Evolutionary conservation across 2,113 vertebrate species (phyloP), one percentile per base, ranked within the genome.

Genomic region (Talpa occidentalis): DNA sequence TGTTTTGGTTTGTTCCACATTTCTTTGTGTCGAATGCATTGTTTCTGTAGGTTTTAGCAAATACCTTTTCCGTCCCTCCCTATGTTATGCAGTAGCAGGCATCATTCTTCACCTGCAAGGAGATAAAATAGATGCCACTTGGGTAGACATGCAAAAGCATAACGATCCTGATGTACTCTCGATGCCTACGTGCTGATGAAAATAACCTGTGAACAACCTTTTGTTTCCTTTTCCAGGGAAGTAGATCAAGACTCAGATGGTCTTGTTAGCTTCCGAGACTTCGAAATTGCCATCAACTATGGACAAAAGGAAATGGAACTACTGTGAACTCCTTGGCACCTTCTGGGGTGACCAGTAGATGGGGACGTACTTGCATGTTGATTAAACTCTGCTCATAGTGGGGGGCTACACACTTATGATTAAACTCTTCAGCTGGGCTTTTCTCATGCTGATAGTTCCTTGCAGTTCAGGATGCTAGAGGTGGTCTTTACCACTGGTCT

Each of bases 211-310:
- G 10, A n/a, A 26, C 87, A 21, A 40, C 40, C 79, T 94, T 94
- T 86, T 97, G 35, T 97, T 96, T 97, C 83, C 67, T 96, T 88
- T 97, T 97, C 66, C 97, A 98, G 98, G 98, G 98, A 98, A 93
- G 97, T 98, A 1, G 84, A 99, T 98, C 98, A 96, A 76, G 98
- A 99, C 96, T 98, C 98, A 62, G 98, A 98, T 85, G 98, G 98
- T 59, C 95, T 90, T 10, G 94, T 99, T 87, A 98, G 98, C 98
- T 99, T 98, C 97, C 98, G 98, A 98, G 99, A 98, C 93, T 98
- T 99, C 90, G 98, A 99, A 93, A 98, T 93, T 52, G 98, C 98
- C 95, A 95, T 99, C 97, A 97, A 98, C 82, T 97, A 95, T 0
- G 95, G 98, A 82, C 95, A 97, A 97, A 97, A 96, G 74, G 95